phyloP scores from a whole-genome alignment of 2,113 vertebrate genomes.

The Tragulus kanchil region DNA sequence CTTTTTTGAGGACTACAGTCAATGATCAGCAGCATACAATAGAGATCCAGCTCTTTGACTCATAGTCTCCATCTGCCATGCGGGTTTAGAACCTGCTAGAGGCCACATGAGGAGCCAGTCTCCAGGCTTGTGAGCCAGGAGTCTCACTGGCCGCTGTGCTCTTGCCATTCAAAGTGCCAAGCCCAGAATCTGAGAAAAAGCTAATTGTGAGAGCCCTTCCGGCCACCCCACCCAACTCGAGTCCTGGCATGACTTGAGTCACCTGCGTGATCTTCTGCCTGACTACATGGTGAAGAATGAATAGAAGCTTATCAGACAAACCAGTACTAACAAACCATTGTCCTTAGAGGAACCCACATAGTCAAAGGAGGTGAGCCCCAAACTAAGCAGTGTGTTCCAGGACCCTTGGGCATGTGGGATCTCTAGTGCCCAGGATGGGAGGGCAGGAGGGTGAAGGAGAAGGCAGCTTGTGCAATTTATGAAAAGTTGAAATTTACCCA shows the following conservation, averaged over 20 bases:
- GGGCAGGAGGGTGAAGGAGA: neutral
- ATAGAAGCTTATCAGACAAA: neutral
- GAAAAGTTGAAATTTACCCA: neutral
- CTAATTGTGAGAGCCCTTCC: neutral
- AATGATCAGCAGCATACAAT: neutral
- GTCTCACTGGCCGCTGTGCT: neutral
- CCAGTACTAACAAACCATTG: neutral
- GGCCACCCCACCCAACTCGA: neutral
- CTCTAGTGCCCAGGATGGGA: neutral
- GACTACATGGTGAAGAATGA: neutral
- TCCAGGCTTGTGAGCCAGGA: rapidly evolving
- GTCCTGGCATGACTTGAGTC: neutral
- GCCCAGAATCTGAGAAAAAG: neutral
- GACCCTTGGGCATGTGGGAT: rapidly evolving
- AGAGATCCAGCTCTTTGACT: neutral
- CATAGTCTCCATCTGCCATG: neutral
- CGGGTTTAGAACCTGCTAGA: neutral
- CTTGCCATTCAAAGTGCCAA: neutral
- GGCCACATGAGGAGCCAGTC: neutral
- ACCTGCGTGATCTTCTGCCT: neutral
- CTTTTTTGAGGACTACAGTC: neutral
- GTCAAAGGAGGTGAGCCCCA: neutral
- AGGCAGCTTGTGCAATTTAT: neutral
- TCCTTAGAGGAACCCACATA: neutral
- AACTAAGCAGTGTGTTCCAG: rapidly evolving